Conservation (phyloP, 2,113 vertebrate species). For the Barbus barbus region DNA sequence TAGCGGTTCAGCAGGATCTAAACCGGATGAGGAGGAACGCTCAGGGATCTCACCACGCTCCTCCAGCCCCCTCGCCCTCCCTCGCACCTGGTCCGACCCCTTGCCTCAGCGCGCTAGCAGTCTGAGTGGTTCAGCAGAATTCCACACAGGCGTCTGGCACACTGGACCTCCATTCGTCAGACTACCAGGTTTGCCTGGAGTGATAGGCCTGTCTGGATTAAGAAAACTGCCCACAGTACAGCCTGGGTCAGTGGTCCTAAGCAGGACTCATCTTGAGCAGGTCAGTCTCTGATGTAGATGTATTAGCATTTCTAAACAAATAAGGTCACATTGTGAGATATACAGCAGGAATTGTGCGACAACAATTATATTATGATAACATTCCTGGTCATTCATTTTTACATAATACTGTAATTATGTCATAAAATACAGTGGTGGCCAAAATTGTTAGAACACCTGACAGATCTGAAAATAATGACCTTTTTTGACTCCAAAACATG, state of each 20-base stretch:
- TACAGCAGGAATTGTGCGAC: no score
- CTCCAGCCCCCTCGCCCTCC: conserved; percentile 76
- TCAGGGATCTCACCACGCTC: conserved; percentile 71
- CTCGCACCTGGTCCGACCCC: conserved; percentile 74
- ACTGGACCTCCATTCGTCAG: conserved; percentile 72
- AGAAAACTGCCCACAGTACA: conserved; percentile 84
- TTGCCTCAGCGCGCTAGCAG: conserved; percentile 68
- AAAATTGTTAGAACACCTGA: no score
- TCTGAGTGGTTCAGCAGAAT: conserved; percentile 73
- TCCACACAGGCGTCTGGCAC: conserved; percentile 64
- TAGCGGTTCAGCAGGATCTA: conserved; percentile 77
- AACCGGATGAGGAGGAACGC: conserved; percentile 75
- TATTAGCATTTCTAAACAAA: background rate
- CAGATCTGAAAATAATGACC: no score
- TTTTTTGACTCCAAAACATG: no score
- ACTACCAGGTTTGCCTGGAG: conserved; percentile 66
- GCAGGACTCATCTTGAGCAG: conserved; percentile 83
- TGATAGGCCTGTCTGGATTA: conserved; percentile 64
- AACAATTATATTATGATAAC: no score
- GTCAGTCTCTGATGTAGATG: conserved; percentile 66
- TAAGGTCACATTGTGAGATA: background rate
- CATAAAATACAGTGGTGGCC: no score
- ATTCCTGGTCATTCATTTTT: background rate
- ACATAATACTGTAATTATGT: background rate
- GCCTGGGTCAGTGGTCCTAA: conserved; percentile 82